Base-by-base conservation (phyloP, 2,888 invertebrate genomes). In the Drosophila kokeensis region DNA sequence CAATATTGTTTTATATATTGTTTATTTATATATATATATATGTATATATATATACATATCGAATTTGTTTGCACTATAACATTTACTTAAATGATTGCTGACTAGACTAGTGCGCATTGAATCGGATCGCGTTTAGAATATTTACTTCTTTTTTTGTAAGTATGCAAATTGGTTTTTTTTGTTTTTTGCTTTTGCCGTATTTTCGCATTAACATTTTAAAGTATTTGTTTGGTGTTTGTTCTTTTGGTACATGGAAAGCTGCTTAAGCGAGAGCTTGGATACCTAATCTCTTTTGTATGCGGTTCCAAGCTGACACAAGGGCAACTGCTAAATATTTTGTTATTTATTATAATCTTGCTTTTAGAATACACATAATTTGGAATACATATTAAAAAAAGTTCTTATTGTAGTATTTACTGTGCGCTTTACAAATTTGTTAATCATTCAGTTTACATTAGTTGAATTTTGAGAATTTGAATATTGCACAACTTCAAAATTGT, bases 41-140 rank as follows among this genome's bases (percentile, higher is more conserved):
- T 69, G 42, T 82, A 27, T 69, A 54, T 76, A 59, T 73, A 64
- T 68, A 72, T 70, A 71, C 63, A 65, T 69, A 64, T 75, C 58
- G 61, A 63, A 29, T 67, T 76, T 79, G 48, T 66, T 68, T 83
- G 69, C 76, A 76, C 76, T 76, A 76, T 65, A 88, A 83, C 80
- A 69, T 76, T 82, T 73, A 84, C 80, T 89, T 85, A 85, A 82
- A 85, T 80, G 87, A 87, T 76, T 82, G 82, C 76, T 89, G 85
- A 85, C 85, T 85, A 85, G 85, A 85, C 84, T 79, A 87, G 69
- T 84, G 85, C 87, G 58, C 65, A 69, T 70, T 79, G 76, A 82
- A 80, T 87, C 59, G 80, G 80, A 67, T 88, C 77, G 87, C 79
- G 55, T 81, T 87, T 75, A 71, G 66, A 84, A 84, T 87, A 45